Evolutionary conservation across 2,797 vertebrate genomes (phyloP).

Genomic region (Danionella dracula): DNA sequence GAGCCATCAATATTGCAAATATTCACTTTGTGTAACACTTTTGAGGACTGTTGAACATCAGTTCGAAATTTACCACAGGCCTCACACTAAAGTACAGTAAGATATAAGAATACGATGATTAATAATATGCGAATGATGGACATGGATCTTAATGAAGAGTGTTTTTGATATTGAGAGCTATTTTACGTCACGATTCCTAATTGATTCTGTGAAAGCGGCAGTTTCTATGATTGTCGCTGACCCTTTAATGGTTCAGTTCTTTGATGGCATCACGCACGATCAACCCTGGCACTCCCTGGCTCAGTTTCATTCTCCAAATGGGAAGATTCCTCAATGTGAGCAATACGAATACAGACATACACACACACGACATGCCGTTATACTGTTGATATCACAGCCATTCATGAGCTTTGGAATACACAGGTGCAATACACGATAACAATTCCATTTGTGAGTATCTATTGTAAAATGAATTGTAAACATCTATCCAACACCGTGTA

Average conservation of each 20-base stretch:
- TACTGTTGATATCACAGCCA: background rate
- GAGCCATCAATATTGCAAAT: background rate
- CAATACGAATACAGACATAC: background rate
- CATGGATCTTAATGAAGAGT: background rate
- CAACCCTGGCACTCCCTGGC: slow-evolving; percentile 38
- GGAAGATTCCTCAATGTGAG: background rate
- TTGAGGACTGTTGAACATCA: background rate
- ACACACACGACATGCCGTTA: too few species aligned
- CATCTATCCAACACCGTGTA: background rate
- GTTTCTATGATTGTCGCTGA: slow-evolving; percentile 26
- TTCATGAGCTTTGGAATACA: background rate
- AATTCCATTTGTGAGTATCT: background rate
- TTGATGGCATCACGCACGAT: slow-evolving; percentile 32
- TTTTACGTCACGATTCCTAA: background rate
- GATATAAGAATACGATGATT: background rate
- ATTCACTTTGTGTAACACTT: background rate
- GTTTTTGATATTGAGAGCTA: background rate
- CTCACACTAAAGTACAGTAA: too few species aligned
- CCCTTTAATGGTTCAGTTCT: slow-evolving; percentile 35
- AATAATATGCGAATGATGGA: background rate
- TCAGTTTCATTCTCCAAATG: slow-evolving; percentile 10
- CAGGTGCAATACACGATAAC: background rate
- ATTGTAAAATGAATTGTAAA: background rate
- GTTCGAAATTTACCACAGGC: too few species aligned
- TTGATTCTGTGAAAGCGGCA: slow-evolving; percentile 4